phyloP scores from a whole-genome alignment of 35 echinoderm and acorn worm species.

The Lytechinus variegatus region DNA sequence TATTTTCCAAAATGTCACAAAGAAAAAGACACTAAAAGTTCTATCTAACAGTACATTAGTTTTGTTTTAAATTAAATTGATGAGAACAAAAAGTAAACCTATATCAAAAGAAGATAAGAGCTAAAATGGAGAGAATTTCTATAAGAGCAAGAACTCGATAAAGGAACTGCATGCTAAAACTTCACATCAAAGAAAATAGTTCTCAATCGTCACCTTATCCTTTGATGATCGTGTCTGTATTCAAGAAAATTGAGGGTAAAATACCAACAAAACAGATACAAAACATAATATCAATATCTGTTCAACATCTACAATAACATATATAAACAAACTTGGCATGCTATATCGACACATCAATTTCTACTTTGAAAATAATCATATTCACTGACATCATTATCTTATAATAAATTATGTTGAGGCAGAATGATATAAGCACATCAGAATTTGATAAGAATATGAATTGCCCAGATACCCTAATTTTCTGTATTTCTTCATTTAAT shows the following conservation, averaged over 20 bases:
- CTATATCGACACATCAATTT: neutral
- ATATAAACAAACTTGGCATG: neutral
- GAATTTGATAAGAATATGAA: no score
- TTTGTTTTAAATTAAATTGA: neutral
- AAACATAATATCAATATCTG: conserved; percentile 49
- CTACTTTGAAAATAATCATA: neutral
- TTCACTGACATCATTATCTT: neutral
- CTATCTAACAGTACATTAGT: neutral
- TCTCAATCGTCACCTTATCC: conserved; percentile 34
- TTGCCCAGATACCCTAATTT: no score
- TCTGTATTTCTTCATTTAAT: no score
- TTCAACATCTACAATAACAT: neutral
- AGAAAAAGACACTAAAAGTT: neutral
- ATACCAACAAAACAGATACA: conserved; percentile 31
- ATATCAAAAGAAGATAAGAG: neutral
- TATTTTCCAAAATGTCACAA: neutral
- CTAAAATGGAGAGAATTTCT: neutral
- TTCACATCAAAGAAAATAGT: conserved; percentile 24
- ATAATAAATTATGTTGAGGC: neutral
- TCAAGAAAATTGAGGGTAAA: neutral
- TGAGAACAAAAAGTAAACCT: neutral
- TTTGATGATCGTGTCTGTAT: conserved; percentile 7
- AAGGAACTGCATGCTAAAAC: neutral
- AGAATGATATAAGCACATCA: neutral
- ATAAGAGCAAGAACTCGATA: neutral